phyloP scores from a whole-genome alignment of 2,888 invertebrate genomes.

The Notodonta dromedarius region DNA sequence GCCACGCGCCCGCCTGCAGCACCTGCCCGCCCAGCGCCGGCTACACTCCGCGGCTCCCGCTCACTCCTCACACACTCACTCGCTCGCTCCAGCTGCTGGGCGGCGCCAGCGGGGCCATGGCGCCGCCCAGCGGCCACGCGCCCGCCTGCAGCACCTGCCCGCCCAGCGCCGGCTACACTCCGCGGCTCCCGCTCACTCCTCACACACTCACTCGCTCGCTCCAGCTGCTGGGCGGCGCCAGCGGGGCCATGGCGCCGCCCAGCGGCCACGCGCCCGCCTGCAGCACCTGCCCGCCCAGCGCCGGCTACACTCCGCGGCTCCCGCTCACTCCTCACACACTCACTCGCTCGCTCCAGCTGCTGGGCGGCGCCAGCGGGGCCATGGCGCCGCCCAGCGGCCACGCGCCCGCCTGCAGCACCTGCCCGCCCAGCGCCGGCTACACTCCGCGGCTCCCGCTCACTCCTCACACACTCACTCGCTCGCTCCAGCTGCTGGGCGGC shows the following conservation, averaged over 20 bases:
- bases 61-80: neutral
- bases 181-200: too few species aligned
- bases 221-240: neutral
- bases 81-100: neutral
- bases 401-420: neutral
- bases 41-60: too few species aligned
- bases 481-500: too few species aligned
- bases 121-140: neutral
- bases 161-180: too few species aligned
- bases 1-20: conserved; percentile 97
- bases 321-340: too few species aligned
- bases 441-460: too few species aligned
- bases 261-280: neutral
- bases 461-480: too few species aligned
- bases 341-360: neutral
- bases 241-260: neutral
- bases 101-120: neutral
- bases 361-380: neutral
- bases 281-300: neutral
- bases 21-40: conserved; percentile 78
- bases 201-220: neutral
- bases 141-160: neutral
- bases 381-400: neutral
- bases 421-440: too few species aligned
- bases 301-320: too few species aligned